Evolutionary conservation across 2,113 vertebrate species (phyloP).

Genomic region (Callipepla squamata): DNA sequence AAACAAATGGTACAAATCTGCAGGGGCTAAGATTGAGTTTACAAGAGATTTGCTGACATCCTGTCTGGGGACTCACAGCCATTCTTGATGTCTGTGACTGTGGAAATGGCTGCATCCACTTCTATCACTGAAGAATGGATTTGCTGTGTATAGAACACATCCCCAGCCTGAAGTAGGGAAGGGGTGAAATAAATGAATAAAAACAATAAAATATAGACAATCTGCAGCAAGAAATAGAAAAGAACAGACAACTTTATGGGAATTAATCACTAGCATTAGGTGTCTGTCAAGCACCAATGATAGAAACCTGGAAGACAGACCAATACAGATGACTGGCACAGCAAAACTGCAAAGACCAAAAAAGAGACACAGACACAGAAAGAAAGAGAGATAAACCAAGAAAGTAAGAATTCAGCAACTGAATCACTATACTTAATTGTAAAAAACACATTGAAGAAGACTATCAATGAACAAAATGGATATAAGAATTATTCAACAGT

Average conservation of each 20-base stretch:
- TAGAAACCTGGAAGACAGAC: conserved; percentile 55
- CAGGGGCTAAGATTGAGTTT: not conserved
- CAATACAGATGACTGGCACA: conserved; percentile 42
- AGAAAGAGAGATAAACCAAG: not conserved
- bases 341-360: conserved; percentile 60
- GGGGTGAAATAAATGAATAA: not conserved
- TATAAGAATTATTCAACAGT: not conserved
- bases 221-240: conserved; percentile 39
- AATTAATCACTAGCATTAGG: conserved; percentile 61
- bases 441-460: not conserved
- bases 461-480: not conserved
- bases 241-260: conserved; percentile 53
- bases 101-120: not conserved
- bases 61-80: not conserved
- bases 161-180: not conserved
- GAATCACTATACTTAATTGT: not conserved
- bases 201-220: conserved; percentile 15
- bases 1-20: not conserved
- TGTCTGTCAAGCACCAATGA: conserved; percentile 43
- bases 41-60: not conserved
- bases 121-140: not conserved
- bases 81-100: not conserved
- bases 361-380: not conserved
- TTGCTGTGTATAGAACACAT: not conserved
- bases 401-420: conserved; percentile 30